Evolutionary conservation across 2,113 vertebrate species (phyloP), one percentile per base, ranked within the genome.

Genomic region (Perca fluviatilis): DNA sequence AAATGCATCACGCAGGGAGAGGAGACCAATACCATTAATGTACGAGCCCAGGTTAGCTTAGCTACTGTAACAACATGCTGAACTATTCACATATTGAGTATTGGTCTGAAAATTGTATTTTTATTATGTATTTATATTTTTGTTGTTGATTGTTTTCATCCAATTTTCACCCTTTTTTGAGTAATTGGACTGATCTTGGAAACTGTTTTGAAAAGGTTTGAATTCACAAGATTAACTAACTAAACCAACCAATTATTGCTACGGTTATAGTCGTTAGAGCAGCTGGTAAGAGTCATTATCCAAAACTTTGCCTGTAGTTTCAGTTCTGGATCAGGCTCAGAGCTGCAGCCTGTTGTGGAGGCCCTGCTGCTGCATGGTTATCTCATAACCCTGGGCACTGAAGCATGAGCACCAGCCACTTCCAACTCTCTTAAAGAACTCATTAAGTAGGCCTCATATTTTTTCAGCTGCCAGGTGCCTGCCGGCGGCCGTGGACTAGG

Each of bases 361-460:
- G 62, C 53, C 65, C 70, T 65, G 73, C 67, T 77, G 70, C 65
- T 70, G 30, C 53, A 61, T 74, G 51, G 67, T 86, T 85, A 90
- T 79, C 82, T 88, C 86, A 88, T 87, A 93, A 80, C 87, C 49
- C 30, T 73, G 72, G 65, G 61, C 79, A 78, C 58, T 76, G 66
- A 57, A 84, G 73, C 86, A 78, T 80, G 75, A 80, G 84, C 72
- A 46, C 80, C 65, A 86, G 80, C 87, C 87, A 90, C 87, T 86
- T 93, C 78, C 64, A 88, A 75, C 77, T 75, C 86, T 91, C 88
- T 91, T 91, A 88, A 91, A 93, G 77, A 84, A 88, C 84, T 92
- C 75, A 90, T 90, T 93, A 91, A 88, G 80, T 83, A 60, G 80
- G 33, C 56, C 27, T 86, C 65, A 46, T 92, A 84, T 93, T 94